phyloP scores from a whole-genome alignment of 2,113 vertebrate genomes.

The Xenotilapia leptura region DNA sequence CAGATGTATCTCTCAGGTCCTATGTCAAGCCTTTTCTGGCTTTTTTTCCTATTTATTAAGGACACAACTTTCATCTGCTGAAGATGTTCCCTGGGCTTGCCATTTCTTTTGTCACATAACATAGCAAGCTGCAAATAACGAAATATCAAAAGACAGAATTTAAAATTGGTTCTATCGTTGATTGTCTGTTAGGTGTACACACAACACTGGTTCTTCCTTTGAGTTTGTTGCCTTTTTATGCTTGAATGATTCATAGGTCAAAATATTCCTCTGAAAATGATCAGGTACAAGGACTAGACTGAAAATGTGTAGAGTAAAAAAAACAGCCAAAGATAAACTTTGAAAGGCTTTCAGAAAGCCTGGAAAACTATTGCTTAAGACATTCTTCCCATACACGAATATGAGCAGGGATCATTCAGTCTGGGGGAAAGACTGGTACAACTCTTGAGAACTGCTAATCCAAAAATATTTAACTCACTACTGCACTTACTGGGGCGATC shows the following conservation, averaged over 20 bases:
- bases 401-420: neutral
- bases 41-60: neutral
- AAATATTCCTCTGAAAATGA: neutral
- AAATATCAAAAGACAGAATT: neutral
- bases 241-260: neutral
- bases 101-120: neutral
- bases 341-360: neutral
- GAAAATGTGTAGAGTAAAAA: neutral
- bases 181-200: neutral
- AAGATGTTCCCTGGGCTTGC: accelerated
- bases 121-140: neutral
- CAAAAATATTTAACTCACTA: neutral
- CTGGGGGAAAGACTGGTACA: neutral
- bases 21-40: neutral
- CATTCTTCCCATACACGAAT: neutral
- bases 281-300: neutral
- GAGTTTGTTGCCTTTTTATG: neutral
- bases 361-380: neutral
- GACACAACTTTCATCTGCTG: neutral
- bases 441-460: neutral
- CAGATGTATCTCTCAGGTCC: neutral
- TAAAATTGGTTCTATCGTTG: neutral
- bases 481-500: accelerated
- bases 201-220: neutral
- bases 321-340: neutral